Evolutionary conservation across 2,888 invertebrate genomes (phyloP).

Genomic region (Hedya salicella): DNA sequence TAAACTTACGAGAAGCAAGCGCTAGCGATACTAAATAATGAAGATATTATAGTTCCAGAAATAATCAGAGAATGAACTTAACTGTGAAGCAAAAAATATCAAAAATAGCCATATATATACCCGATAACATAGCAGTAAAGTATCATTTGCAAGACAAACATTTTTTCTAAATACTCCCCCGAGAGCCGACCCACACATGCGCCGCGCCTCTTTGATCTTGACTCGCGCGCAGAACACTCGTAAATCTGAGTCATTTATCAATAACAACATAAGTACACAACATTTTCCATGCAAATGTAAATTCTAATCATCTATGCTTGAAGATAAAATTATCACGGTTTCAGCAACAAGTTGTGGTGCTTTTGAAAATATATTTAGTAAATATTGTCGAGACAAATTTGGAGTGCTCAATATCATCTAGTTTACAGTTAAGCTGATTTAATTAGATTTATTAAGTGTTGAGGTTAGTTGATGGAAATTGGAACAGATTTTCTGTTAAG

Average conservation of each 20-base stretch:
- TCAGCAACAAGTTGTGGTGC: not conserved
- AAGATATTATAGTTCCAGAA: not conserved
- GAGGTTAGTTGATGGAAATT: constrained; percentile 24
- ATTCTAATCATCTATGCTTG: not conserved
- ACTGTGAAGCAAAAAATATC: constrained; percentile 16
- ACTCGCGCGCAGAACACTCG: constrained; percentile 28
- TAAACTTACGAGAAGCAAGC: too few species aligned
- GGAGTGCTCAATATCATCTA: constrained; percentile 35
- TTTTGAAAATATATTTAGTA: not conserved
- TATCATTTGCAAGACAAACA: constrained; percentile 40
- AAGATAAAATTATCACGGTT: not conserved
- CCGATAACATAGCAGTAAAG: constrained; percentile 24
- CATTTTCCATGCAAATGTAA: not conserved
- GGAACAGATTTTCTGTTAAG: constrained; percentile 18
- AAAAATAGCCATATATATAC: constrained; percentile 16
- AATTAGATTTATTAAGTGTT: constrained; percentile 41
- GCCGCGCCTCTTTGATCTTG: constrained; percentile 34
- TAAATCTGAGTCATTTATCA: constrained; percentile 6
- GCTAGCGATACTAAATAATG: too few species aligned
- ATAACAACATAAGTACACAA: not conserved
- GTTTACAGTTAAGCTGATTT: constrained; percentile 40
- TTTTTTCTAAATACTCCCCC: constrained; percentile 33
- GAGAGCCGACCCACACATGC: constrained; percentile 27
- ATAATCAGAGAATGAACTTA: not conserved
- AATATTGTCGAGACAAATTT: constrained; percentile 44